Conservation (phyloP, 1,140 invertebrate genomes). For the Drosophila pallidifrons region DNA sequence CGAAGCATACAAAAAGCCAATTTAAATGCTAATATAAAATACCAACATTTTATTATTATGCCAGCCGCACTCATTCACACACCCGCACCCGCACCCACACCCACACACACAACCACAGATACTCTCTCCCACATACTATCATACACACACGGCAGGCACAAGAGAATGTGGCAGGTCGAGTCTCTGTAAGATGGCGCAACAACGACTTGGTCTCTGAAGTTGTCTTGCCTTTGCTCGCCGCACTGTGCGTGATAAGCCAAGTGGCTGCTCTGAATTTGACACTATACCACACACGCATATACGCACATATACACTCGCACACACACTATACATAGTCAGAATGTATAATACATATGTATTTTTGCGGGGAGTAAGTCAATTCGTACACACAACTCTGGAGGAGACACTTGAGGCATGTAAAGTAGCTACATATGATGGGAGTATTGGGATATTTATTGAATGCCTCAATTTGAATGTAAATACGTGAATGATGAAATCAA, state of each 20-base stretch:
- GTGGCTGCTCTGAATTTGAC: conserved; percentile 69
- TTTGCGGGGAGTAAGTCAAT: conserved; percentile 18
- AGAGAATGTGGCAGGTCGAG: conserved; percentile 8
- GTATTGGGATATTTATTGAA: conserved; percentile 18
- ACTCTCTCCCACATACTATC: background rate
- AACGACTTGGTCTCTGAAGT: conserved; percentile 66
- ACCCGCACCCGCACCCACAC: conserved; percentile 10
- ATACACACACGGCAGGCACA: conserved; percentile 12
- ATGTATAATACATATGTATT: conserved; percentile 13
- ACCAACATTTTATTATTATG: conserved; percentile 84
- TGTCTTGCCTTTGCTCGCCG: conserved; percentile 49
- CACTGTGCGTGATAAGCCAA: conserved; percentile 78
- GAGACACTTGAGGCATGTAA: conserved; percentile 61
- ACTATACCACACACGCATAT: conserved; percentile 28
- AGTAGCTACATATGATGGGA: conserved; percentile 56
- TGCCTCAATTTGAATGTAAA: conserved; percentile 7
- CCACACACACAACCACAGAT: conserved; percentile 8
- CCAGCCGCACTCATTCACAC: conserved; percentile 70
- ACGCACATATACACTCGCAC: background rate
- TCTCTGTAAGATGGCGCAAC: conserved; percentile 26
- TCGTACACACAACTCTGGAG: conserved; percentile 12
- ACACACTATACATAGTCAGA: conserved; percentile 13
- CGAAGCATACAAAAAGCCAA: conserved; percentile 83
- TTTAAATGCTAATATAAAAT: conserved; percentile 85
- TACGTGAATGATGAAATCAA: background rate